Conservation (phyloP, 2,797 vertebrate species). For the Anomalospiza imberbis region DNA sequence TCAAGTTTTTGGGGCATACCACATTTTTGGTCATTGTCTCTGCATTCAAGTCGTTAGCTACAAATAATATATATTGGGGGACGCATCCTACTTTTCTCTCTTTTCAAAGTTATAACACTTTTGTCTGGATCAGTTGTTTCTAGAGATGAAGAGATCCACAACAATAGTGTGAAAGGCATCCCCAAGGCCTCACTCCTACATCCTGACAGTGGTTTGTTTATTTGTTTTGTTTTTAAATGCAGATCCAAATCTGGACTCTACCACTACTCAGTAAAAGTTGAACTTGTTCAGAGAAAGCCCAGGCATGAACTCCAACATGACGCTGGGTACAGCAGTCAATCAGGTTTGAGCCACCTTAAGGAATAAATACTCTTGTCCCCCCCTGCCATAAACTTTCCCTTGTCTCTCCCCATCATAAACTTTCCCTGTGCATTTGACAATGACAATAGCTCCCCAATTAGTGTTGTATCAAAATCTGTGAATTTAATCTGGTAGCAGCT, state of each 20-base stretch:
- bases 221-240: not conserved
- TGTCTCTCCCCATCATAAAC: not conserved
- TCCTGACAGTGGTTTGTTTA: not conserved
- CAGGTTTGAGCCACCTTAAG: not conserved
- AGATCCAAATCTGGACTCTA: not conserved
- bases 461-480: not conserved
- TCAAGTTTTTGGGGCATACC: rapidly evolving
- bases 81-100: not conserved
- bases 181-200: not conserved
- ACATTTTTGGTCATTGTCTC: not conserved
- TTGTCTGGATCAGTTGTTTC: not conserved
- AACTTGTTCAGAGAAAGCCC: not conserved
- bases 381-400: not conserved
- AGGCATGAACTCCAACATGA: not conserved
- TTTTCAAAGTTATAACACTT: not conserved
- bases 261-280: not conserved
- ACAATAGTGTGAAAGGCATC: rapidly evolving
- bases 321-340: rapidly evolving
- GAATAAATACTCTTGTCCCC: rapidly evolving
- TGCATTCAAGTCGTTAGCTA: not conserved
- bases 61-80: no score
- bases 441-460: not conserved
- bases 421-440: not conserved
- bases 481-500: not conserved
- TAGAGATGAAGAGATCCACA: not conserved